phyloP scores from a whole-genome alignment of 2,113 vertebrate species.

The Gavialis gangeticus region DNA sequence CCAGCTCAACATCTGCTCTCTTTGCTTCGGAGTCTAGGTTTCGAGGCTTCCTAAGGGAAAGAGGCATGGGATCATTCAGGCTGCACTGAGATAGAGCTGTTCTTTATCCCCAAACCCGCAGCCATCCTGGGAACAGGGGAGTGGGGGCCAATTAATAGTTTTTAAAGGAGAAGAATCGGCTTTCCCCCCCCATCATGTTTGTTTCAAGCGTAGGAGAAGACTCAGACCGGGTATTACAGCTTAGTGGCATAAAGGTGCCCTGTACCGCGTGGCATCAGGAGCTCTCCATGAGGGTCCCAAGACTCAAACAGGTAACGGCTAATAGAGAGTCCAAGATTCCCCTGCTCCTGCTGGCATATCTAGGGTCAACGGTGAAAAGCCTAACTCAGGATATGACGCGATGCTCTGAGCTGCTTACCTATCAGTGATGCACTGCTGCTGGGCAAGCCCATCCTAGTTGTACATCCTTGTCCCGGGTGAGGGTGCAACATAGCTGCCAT shows the following conservation, averaged over 20 bases:
- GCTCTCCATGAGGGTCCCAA: background rate
- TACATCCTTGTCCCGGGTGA: background rate
- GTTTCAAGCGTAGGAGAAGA: background rate
- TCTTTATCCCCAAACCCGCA: rapidly evolving
- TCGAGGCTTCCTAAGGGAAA: background rate
- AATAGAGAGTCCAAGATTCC: background rate
- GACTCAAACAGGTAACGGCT: background rate
- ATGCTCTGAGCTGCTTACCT: background rate
- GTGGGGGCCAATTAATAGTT: rapidly evolving
- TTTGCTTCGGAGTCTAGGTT: background rate
- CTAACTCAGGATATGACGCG: background rate
- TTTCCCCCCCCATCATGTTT: rapidly evolving
- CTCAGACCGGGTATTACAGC: background rate
- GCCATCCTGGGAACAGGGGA: background rate
- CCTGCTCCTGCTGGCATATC: no score
- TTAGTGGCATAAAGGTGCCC: background rate
- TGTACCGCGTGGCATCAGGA: background rate
- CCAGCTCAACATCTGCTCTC: background rate
- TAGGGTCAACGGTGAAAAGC: background rate
- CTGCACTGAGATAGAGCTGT: background rate
- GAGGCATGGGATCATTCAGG: background rate
- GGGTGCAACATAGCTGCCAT: background rate
- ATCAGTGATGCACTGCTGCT: background rate
- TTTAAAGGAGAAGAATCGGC: rapidly evolving
- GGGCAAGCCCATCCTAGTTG: background rate